Percentiles rank a stretch among this genome's conserved stretches.
Conservation (phyloP, 2,797 vertebrate species). For the Cichlasoma orientale region DNA sequence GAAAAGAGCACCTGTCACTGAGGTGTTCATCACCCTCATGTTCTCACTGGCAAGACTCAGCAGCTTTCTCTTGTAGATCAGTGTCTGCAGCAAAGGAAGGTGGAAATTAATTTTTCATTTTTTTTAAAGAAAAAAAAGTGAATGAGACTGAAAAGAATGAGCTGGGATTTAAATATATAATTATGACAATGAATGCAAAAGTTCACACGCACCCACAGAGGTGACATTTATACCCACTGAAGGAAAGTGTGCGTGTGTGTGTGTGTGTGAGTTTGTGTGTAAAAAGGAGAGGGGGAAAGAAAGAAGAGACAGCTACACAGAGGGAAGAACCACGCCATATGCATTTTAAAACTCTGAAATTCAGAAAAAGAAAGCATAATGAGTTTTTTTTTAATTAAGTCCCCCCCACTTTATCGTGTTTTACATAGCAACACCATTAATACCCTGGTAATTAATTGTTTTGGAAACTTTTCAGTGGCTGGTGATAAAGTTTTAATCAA, state of each 20-base stretch:
- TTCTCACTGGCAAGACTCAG: constrained; percentile 33
- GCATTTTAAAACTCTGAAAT: constrained; percentile 70
- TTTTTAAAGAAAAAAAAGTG: neutral
- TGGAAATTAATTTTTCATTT: constrained; percentile 60
- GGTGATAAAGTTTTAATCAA: constrained; percentile 78
- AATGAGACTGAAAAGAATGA: constrained; percentile 30
- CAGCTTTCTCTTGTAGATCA: constrained; percentile 29
- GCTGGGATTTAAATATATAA: constrained; percentile 57
- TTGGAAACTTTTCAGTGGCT: constrained; percentile 74
- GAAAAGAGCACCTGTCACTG: constrained; percentile 54
- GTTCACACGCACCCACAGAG: constrained; percentile 43
- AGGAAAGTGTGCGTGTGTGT: neutral
- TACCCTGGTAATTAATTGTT: constrained; percentile 79
- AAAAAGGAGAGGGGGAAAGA: neutral
- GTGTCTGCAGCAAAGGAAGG: constrained; percentile 20
- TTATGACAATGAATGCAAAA: constrained; percentile 62
- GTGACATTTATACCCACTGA: constrained; percentile 19
- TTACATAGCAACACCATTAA: constrained; percentile 68
- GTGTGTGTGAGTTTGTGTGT: neutral
- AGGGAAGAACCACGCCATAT: constrained; percentile 24
- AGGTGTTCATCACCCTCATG: constrained; percentile 18
- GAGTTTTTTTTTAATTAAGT: constrained; percentile 80
- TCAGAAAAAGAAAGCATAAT: constrained; percentile 69
- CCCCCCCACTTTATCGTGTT: constrained; percentile 72
- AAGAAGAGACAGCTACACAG: neutral